Conservation (phyloP, 2,888 invertebrate species). For the Tyria jacobaeae region DNA sequence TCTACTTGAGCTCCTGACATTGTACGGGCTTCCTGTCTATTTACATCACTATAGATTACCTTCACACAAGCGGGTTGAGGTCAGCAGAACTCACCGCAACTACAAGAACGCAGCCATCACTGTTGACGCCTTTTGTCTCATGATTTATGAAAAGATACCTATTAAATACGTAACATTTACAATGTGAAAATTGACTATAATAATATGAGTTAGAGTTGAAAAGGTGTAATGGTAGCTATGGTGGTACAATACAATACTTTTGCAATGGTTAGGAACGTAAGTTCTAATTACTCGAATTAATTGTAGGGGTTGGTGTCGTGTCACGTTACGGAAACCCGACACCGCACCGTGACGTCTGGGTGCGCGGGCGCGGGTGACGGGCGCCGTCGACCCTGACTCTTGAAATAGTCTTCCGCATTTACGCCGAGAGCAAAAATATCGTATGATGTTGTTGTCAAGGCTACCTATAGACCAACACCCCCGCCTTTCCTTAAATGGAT, state of each 20-base stretch:
- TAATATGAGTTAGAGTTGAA: background rate
- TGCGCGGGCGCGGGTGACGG: conserved; percentile 74
- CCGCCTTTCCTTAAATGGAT: conserved; percentile 69
- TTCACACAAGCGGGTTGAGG: conserved; percentile 83
- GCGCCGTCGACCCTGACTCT: conserved; percentile 83
- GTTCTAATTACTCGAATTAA: conserved; percentile 9
- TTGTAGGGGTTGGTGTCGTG: conserved; percentile 54
- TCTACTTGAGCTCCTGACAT: conserved; percentile 70
- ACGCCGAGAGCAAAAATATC: conserved; percentile 83
- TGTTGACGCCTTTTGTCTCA: conserved; percentile 41
- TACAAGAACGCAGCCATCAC: conserved; percentile 43
- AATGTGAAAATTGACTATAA: conserved; percentile 5
- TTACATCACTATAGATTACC: conserved; percentile 80
- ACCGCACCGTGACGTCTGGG: conserved; percentile 67
- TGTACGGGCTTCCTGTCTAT: conserved; percentile 82
- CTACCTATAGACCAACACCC: conserved; percentile 62
- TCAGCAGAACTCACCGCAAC: conserved; percentile 63
- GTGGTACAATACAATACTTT: background rate
- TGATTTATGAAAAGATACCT: conserved; percentile 40
- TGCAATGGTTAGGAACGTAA: background rate
- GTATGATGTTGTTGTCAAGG: conserved; percentile 81
- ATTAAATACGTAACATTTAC: conserved; percentile 5
- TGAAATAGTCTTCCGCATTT: conserved; percentile 87
- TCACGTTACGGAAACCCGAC: conserved; percentile 71
- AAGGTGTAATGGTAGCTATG: background rate